phyloP scores from a whole-genome alignment of 2,888 invertebrate species.

The Hololepta plana region DNA sequence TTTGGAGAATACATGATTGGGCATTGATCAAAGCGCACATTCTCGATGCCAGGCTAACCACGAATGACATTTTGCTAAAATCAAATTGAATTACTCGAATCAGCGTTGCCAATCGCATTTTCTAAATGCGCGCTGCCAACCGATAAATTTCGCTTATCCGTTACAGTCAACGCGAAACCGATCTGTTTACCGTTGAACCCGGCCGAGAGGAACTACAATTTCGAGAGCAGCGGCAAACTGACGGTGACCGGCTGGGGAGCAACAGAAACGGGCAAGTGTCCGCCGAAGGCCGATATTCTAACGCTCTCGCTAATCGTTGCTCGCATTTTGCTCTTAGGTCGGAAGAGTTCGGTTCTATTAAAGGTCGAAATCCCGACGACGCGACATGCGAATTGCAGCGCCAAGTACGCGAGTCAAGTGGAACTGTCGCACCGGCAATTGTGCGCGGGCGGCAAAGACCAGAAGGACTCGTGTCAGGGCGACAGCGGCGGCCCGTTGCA shows the following conservation, averaged over 20 bases:
- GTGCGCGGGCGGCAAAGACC: conserved; percentile 43
- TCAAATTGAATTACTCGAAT: too few relatives aligned
- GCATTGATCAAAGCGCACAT: too few relatives aligned
- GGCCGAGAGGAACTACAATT: conserved; percentile 17
- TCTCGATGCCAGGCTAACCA: too few relatives aligned
- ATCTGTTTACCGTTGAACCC: conserved; percentile 28
- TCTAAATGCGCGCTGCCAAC: too few relatives aligned
- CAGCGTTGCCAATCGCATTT: too few relatives aligned
- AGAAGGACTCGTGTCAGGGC: conserved; percentile 44
- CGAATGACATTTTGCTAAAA: too few relatives aligned
- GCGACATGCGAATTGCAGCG: conserved; percentile 18
- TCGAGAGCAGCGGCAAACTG: conserved; percentile 30
- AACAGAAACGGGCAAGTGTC: conserved; percentile 36
- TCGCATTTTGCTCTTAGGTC: conserved; percentile 13
- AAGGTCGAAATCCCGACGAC: conserved; percentile 27
- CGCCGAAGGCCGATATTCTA: not conserved
- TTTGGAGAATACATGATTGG: too few relatives aligned
- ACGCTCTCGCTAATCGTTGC: conserved; percentile 4
- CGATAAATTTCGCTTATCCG: too few relatives aligned
- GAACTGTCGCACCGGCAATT: conserved; percentile 26
- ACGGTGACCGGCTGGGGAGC: conserved; percentile 61
- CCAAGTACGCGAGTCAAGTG: conserved; percentile 14
- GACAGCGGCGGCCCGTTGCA: conserved; percentile 50
- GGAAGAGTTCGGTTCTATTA: conserved; percentile 20
- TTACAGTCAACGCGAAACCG: conserved; percentile 24